Base-by-base conservation (phyloP, 2,797 vertebrate species). In the Avahi laniger region DNA sequence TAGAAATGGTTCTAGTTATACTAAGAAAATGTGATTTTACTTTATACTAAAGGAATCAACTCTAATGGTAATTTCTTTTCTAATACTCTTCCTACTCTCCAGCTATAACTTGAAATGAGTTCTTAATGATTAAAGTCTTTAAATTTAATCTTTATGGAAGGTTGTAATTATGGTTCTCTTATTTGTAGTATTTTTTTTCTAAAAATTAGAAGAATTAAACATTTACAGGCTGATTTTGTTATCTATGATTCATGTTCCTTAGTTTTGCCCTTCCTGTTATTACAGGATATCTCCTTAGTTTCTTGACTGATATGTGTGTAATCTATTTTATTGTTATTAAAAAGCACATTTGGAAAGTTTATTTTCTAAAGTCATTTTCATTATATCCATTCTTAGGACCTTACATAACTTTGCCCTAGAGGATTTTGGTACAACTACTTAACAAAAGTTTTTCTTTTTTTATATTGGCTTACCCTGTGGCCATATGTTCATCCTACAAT, bases 91-190 rank as follows among this genome's bases (percentile, higher is more conserved):
- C 95, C 80, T 97, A n/a, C 13, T 92, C 13, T 92, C 61, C 92
- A 83, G 33, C 81, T 95, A 96, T 96, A 97, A 95, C 95, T 95
- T 94, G 81, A 97, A 98, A 97, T 82, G 89, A 96, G 26, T 95
- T 65, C 93, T 94, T 96, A 98, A 96, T 98, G 97, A 96, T 96
- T 98, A 94, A 98, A 96, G 61, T 82, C 91, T 89, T 97, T 92
- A 33, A 94, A 86, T 69, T 78, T 94, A 89, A 85, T 93, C 73
- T 95, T 96, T 97, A 96, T 93, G 46, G 46, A 94, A 81, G 91
- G 5, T 52, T 97, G 57, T 96, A 97, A 96, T 98, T 97, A 89
- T 50, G 94, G 5, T 26, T 97, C 63, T 91, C 8, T 90, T 97
- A 98, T 28, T 57, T 98, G 94, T 96, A 41, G 63, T 43, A 90